These are phyloP conservation scores for Thecocarcelia acutangulata DNA, from an alignment of 2,888 invertebrate genomes.

Conservation along the genomic window DNA sequence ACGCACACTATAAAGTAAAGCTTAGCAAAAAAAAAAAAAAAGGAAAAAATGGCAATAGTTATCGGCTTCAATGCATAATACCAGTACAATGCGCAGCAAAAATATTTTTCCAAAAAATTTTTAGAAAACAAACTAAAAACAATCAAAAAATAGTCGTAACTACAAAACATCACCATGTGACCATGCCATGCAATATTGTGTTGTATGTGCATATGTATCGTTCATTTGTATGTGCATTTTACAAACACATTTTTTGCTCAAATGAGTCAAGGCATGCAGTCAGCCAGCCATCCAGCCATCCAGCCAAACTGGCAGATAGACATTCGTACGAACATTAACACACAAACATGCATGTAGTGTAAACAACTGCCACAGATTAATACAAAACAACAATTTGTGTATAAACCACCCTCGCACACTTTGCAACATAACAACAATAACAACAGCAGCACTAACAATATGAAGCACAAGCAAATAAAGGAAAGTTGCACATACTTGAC, in stretches of 20 bases:
- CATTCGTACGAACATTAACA: not conserved
- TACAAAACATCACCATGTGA: slow-evolving; percentile 75
- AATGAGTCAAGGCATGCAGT: slow-evolving; percentile 48
- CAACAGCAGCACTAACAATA: not conserved
- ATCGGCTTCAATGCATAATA: slow-evolving; percentile 78
- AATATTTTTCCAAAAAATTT: slow-evolving; percentile 56
- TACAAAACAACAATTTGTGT: slow-evolving; percentile 40
- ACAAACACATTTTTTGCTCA: slow-evolving; percentile 31
- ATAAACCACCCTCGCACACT: slow-evolving; percentile 63
- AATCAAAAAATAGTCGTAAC: slow-evolving; percentile 9
- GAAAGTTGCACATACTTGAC: slow-evolving; percentile 41
- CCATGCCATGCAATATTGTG: slow-evolving; percentile 66
- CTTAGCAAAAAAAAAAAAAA: slow-evolving; percentile 35
- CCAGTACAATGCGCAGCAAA: slow-evolving; percentile 67
- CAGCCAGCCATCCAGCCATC: slow-evolving; percentile 26
- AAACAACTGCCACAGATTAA: slow-evolving; percentile 60
- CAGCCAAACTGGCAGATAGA: slow-evolving; percentile 57
- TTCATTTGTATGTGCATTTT: slow-evolving; percentile 20
- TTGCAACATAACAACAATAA: slow-evolving; percentile 44
- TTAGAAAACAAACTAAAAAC: slow-evolving; percentile 35
- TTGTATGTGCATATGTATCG: too few species aligned
- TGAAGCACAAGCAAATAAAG: slow-evolving; percentile 35
- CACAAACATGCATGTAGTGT: slow-evolving; percentile 37
- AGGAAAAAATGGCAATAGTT: slow-evolving; percentile 78
- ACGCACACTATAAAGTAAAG: slow-evolving; percentile 46